Conservation (phyloP, 2,113 vertebrate genomes). For the Malurus elegans region DNA sequence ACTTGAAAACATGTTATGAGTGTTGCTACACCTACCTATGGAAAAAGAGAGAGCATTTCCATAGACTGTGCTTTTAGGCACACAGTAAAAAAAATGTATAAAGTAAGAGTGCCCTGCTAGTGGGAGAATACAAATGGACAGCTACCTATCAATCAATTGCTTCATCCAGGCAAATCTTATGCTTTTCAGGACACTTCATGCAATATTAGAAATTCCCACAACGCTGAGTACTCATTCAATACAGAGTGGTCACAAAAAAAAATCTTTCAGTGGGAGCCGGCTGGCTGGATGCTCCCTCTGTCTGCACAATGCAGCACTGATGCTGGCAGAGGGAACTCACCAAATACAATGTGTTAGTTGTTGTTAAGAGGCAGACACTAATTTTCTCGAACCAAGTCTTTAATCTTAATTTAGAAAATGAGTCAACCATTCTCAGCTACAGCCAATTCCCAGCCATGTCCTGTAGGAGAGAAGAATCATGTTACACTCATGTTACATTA, state of each 20-base stretch:
- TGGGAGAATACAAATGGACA: not conserved
- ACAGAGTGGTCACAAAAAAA: not conserved
- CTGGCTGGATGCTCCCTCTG: not conserved
- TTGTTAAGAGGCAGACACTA: not conserved
- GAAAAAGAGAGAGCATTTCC: not conserved
- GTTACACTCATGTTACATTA: not conserved
- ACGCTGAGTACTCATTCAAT: not conserved
- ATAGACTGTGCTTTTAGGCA: not conserved
- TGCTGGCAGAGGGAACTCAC: not conserved
- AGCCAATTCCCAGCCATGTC: not conserved
- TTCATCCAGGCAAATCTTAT: not conserved
- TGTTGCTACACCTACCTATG: not conserved
- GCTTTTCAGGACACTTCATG: not conserved
- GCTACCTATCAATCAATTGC: not conserved
- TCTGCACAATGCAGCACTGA: accelerated
- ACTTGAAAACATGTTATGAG: not conserved
- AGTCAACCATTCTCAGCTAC: not conserved
- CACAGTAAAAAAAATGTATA: not conserved
- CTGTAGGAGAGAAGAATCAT: not conserved
- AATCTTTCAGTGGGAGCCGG: not conserved
- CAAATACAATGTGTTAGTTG: not conserved
- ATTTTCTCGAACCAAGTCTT: not conserved
- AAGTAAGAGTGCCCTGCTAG: not conserved
- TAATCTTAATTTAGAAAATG: conserved; percentile 43
- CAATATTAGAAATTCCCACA: not conserved